Conservation (phyloP, 64 coral and sea anemone genomes). For the Exaiptasia diaphana region DNA sequence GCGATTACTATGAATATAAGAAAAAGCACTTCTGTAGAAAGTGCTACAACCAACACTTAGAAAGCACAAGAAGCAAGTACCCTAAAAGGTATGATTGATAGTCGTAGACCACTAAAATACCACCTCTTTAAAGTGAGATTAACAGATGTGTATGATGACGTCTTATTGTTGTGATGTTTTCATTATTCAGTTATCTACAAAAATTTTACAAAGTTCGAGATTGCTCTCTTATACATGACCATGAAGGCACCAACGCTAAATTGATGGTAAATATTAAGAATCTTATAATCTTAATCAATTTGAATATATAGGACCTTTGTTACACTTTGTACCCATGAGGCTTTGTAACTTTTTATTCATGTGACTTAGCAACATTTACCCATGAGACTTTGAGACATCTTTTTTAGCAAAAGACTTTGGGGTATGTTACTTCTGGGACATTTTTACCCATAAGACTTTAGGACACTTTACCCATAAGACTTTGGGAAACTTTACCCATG, state of each 20-base stretch:
- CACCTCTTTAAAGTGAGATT: too few species aligned
- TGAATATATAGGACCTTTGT: background rate
- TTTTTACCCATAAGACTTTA: too few species aligned
- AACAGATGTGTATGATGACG: background rate
- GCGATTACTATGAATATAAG: slow-evolving; percentile 97
- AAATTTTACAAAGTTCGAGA: slow-evolving; percentile 93
- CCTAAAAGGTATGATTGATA: slow-evolving; percentile 73
- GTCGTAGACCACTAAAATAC: too few species aligned
- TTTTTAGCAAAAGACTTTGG: too few species aligned
- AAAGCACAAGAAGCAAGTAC: slow-evolving; percentile 64
- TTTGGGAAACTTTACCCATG: too few species aligned
- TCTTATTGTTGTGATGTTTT: background rate
- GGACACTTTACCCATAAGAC: too few species aligned
- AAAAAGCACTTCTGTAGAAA: slow-evolving; percentile 86
- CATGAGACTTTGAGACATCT: too few species aligned
- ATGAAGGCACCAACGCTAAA: slow-evolving; percentile 97
- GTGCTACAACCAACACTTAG: slow-evolving; percentile 79
- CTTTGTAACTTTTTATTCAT: background rate
- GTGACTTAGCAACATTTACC: too few species aligned
- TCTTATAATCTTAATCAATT: background rate
- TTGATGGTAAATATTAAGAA: slow-evolving; percentile 49
- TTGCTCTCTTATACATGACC: slow-evolving; percentile 87
- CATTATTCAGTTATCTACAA: slow-evolving; percentile 60
- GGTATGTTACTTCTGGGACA: too few species aligned
- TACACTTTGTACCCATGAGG: background rate